phyloP scores from a whole-genome alignment of 1,140 invertebrate genomes.

The Orius laevigatus region DNA sequence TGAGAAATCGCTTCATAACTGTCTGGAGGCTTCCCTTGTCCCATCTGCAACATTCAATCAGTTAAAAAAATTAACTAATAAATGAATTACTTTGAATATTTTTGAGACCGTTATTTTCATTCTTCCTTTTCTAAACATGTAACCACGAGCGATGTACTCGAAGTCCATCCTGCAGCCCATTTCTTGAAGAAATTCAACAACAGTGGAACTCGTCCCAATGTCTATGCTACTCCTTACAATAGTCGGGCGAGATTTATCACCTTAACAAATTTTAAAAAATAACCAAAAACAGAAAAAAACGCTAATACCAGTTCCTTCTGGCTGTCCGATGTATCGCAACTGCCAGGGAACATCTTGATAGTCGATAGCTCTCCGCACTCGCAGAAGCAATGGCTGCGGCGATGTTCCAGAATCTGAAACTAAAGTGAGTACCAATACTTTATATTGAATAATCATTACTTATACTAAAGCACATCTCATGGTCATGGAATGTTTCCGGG shows the following conservation, averaged over 20 bases:
- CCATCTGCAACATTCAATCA: conserved; percentile 35
- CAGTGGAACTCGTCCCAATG: conserved; percentile 72
- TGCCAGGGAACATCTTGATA: conserved; percentile 66
- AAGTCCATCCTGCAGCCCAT: conserved; percentile 80
- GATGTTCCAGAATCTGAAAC: conserved; percentile 25
- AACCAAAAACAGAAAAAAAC: not conserved
- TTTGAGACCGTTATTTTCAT: conserved; percentile 96
- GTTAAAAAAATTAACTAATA: not conserved
- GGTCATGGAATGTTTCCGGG: conserved; percentile 80
- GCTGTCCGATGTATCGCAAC: conserved; percentile 75
- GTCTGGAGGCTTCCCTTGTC: conserved; percentile 47
- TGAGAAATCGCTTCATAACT: conserved; percentile 71
- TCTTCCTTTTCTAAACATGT: conserved; percentile 88
- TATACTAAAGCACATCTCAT: conserved; percentile 70
- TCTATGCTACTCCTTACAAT: conserved; percentile 82
- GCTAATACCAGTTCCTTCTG: conserved; percentile 38
- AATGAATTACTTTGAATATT: conserved; percentile 53
- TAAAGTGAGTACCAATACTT: not conserved
- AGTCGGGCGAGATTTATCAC: conserved; percentile 76
- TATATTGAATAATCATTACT: conserved; percentile 24
- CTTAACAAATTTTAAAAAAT: conserved; percentile 20
- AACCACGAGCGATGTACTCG: conserved; percentile 86
- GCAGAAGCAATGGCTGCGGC: conserved; percentile 42
- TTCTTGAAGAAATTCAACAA: conserved; percentile 83
- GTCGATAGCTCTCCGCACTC: conserved; percentile 62